Conservation (phyloP, 1,140 invertebrate genomes). For the Drosophila bifasciata region DNA sequence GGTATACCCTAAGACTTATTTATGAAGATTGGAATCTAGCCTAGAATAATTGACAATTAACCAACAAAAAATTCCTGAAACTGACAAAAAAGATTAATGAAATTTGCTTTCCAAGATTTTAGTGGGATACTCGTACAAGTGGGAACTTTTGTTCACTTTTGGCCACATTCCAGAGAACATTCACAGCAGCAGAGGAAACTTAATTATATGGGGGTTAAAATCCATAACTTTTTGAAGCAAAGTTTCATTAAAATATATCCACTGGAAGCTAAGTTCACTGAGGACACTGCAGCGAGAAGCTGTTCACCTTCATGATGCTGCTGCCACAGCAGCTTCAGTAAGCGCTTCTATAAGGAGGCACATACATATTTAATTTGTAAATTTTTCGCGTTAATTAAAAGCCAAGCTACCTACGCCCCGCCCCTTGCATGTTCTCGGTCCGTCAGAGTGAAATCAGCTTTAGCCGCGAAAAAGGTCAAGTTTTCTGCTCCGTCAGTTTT, state of each 20-base stretch:
- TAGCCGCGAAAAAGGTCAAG: constrained; percentile 60
- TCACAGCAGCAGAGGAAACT: too few relatives aligned
- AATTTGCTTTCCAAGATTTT: constrained; percentile 5
- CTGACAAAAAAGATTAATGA: constrained; percentile 24
- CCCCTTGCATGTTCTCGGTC: constrained; percentile 53
- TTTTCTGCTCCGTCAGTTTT: constrained; percentile 30
- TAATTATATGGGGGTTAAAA: too few relatives aligned
- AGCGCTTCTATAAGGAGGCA: constrained; percentile 16
- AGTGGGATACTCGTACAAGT: neutral
- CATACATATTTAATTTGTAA: constrained; percentile 42
- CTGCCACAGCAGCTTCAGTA: constrained; percentile 23
- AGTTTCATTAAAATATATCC: too few relatives aligned
- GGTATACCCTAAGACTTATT: constrained; percentile 39
- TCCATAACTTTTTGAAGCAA: too few relatives aligned
- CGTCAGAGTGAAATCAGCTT: constrained; percentile 21
- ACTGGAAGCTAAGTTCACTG: neutral
- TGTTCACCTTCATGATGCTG: constrained; percentile 15
- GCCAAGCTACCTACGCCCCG: constrained; percentile 27
- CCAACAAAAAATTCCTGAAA: constrained; percentile 8
- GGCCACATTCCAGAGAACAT: too few relatives aligned
- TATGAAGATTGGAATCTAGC: constrained; percentile 35
- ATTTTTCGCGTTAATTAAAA: constrained; percentile 59
- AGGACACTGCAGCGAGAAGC: neutral
- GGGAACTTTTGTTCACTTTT: too few relatives aligned
- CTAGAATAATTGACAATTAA: constrained; percentile 19